Evolutionary conservation across 2,888 invertebrate genomes (phyloP), one percentile per base, ranked within the genome.

Genomic region (Clusia tigrina): DNA sequence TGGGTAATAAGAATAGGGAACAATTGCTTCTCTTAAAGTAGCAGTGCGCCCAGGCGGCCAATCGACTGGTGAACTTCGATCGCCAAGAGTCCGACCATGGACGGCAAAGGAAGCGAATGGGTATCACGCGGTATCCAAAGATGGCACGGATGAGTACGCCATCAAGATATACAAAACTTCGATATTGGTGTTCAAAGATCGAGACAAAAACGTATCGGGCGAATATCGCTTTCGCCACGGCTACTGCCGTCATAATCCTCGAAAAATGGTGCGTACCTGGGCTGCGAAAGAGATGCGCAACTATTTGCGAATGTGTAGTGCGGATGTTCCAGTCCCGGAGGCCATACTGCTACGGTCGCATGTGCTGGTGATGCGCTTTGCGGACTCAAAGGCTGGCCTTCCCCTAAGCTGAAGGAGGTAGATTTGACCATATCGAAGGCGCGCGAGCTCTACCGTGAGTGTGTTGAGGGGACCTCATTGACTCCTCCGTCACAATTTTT

Each of bases 221-320:
- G 99, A 99, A 82, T 98, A 93, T 81, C 87, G 95, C 67, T 98
- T 97, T 79, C 74, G 81, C 0, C 93, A 94, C 81, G 98, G 98
- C 1, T 98, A 98, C 78, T 95, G 95, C 78, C 89, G 89, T 68
- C 92, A 92, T 63, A 99, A 99, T 87, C 97, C 98, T 0, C 88
- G 98, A 46, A 98, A 99, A 87, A 98, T 98, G 96, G 98, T 99
- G 0, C 88, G 91, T 22, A 94, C 95, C 0, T 99, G 99, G 99
- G 99, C 99, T 2, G 99, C 99, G 81, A 99, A 99, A 79, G 99
- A 99, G 85, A 95, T 96, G 91, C 87, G 98, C 62, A 99, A 99
- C 85, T 88, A 99, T 71, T 87, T 89, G 0, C 85, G 95, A 76
- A 91, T 99, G 87, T 87, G 90, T 74, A 89, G 91, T 74, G 92